phyloP scores from a whole-genome alignment of 1,140 invertebrate species.

The Drosophila seguyi region DNA sequence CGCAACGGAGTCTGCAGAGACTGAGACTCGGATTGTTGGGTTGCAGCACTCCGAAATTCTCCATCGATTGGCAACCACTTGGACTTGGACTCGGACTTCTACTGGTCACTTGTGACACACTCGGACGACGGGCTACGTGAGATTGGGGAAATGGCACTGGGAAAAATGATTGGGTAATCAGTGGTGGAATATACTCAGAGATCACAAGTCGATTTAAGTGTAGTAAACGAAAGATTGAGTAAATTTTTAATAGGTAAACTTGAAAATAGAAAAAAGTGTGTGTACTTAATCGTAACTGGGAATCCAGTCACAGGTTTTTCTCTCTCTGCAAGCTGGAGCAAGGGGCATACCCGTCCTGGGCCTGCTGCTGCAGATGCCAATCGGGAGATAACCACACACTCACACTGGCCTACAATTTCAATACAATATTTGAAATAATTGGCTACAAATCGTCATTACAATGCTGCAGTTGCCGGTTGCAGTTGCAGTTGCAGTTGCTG shows the following conservation, averaged over 20 bases:
- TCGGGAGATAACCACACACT: constrained; percentile 61
- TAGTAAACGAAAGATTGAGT: too few species aligned
- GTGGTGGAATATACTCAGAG: neutral
- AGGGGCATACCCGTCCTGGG: constrained; percentile 19
- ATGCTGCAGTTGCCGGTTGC: constrained; percentile 40
- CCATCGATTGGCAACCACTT: constrained; percentile 47
- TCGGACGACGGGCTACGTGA: constrained; percentile 48
- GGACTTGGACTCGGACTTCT: constrained; percentile 15
- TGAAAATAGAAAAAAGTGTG: too few species aligned
- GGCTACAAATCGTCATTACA: constrained; percentile 84
- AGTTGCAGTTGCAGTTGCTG: constrained; percentile 17
- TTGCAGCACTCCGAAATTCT: constrained; percentile 33
- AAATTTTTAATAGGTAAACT: too few species aligned
- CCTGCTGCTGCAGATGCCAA: constrained; percentile 59
- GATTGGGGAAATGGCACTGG: constrained; percentile 30
- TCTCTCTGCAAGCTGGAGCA: neutral
- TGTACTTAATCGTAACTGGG: too few species aligned
- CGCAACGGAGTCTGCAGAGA: constrained; percentile 12
- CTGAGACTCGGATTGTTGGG: constrained; percentile 42
- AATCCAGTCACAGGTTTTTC: too few species aligned
- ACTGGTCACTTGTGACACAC: constrained; percentile 49
- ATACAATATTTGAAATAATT: constrained; percentile 85
- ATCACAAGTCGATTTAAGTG: too few species aligned
- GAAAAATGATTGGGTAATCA: neutral
- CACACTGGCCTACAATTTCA: constrained; percentile 79